Evolutionary conservation across 2,797 vertebrate genomes (phyloP), one percentile per base, ranked within the genome.

Genomic region (Rhabdomys pumilio): DNA sequence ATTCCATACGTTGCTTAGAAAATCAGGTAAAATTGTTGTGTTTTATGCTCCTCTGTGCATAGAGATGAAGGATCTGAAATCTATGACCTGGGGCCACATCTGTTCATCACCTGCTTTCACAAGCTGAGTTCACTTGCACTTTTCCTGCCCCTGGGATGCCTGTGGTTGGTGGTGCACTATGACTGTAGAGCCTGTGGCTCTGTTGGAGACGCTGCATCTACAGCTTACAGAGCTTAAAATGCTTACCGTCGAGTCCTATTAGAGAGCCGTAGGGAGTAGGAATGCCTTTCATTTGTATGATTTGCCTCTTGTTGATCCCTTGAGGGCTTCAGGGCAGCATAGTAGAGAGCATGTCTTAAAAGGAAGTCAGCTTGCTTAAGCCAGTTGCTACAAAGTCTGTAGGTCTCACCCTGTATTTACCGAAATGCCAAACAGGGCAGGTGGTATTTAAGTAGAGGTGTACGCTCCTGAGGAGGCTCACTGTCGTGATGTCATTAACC

Each of bases 1-100:
- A 86, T 99, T 99, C 96, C 98, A 98, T 90, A 95, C 47, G 9
- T 97, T 99, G 96, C 98, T 99, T 95, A 98, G 96, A 92, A 98
- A 98, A 95, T 99, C 99, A 97, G 98, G 99, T 99, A 98, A 98
- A 91, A 96, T 91, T 50, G 81, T 91, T 50, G 81, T 93, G 75
- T 93, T 73, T 80, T 88, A 47, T 86, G 1, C 0, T 44, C 87
- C 67, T 93, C 73, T 53, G 12, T 65, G 53, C 24, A 75, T 75
- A 72, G 17, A 90, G 85, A 31, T 4, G 12, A 77, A 41, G 41
- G 17, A 3, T 44, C 29, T 38, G 57, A 24, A 22, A 2, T 1
- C 73, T 17, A 0, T 12, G 59, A 38, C 34, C 77, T 4, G 17
- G 34, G 47, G 1, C 34, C 77, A 65, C 17, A 13, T 9, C 47